A percentile compares a stretch with the other conserved stretches of the same genome.
Conservation (phyloP, 2,888 invertebrate species). For the Epirrhoe alternata region DNA sequence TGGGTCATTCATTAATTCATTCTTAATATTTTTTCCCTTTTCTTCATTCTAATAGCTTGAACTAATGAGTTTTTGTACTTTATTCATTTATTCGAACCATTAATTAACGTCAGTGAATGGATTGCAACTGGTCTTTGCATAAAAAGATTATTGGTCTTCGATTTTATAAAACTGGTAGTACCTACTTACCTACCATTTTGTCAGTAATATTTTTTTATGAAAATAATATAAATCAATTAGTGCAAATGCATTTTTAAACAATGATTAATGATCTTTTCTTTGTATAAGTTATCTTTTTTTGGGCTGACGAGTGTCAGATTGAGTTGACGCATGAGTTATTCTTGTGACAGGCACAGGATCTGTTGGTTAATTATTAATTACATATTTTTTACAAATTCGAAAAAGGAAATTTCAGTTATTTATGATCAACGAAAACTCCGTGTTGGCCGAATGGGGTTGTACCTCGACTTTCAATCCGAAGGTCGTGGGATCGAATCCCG, state of each 20-base stretch:
- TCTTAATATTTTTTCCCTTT: slow-evolving; percentile 46
- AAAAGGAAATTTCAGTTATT: no score
- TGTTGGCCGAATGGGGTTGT: no score
- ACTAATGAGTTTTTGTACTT: slow-evolving; percentile 38
- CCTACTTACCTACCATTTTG: no score
- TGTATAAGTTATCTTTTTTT: neutral
- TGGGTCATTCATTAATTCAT: slow-evolving; percentile 53
- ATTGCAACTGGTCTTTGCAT: slow-evolving; percentile 15
- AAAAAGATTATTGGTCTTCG: slow-evolving; percentile 12
- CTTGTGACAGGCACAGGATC: no score
- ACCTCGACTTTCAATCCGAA: no score
- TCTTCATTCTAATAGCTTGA: slow-evolving; percentile 41
- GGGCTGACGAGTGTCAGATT: neutral
- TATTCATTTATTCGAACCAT: slow-evolving; percentile 40
- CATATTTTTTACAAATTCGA: no score
- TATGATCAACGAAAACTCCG: no score
- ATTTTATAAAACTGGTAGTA: slow-evolving; percentile 19
- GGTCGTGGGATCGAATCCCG: no score
- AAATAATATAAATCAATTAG: slow-evolving; percentile 5
- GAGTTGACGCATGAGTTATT: neutral
- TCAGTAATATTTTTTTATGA: slow-evolving; percentile 12
- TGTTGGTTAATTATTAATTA: no score
- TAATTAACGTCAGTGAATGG: slow-evolving; percentile 28
- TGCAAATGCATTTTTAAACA: neutral
- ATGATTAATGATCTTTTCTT: neutral